phyloP scores from a whole-genome alignment of 2,113 vertebrate species.

The Tachuris rubrigastra region DNA sequence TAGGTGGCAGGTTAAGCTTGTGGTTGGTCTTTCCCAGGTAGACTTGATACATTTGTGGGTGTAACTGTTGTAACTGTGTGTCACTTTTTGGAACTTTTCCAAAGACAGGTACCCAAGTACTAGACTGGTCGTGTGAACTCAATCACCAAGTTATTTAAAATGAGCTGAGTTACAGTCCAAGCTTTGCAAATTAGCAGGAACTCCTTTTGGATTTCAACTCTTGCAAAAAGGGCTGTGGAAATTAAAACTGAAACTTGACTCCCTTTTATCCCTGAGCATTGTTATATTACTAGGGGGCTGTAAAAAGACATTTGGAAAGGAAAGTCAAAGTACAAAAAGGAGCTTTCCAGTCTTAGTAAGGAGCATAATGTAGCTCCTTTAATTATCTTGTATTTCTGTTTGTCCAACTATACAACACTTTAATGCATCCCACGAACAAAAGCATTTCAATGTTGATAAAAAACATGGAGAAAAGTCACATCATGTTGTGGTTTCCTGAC shows the following conservation, averaged over 20 bases:
- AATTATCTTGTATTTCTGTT: neutral
- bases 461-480: neutral
- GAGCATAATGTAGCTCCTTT: neutral
- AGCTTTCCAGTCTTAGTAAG: neutral
- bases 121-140: neutral
- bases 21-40: neutral
- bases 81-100: neutral
- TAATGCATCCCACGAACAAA: neutral
- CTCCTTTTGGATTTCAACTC: neutral
- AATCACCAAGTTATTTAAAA: neutral
- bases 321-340: neutral
- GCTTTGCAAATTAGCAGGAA: neutral
- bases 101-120: neutral
- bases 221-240: neutral
- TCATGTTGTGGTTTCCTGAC: neutral
- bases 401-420: neutral
- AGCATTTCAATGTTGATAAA: neutral
- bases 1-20: neutral
- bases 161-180: neutral
- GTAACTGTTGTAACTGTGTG: neutral
- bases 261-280: neutral
- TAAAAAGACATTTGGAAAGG: neutral
- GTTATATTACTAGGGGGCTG: neutral
- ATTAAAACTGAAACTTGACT: neutral
- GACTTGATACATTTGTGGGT: neutral